A percentile compares a stretch with the other conserved stretches of the same genome.
Evolutionary conservation across 2,113 vertebrate species (phyloP).

Genomic region (Grammomys dolichurus): DNA sequence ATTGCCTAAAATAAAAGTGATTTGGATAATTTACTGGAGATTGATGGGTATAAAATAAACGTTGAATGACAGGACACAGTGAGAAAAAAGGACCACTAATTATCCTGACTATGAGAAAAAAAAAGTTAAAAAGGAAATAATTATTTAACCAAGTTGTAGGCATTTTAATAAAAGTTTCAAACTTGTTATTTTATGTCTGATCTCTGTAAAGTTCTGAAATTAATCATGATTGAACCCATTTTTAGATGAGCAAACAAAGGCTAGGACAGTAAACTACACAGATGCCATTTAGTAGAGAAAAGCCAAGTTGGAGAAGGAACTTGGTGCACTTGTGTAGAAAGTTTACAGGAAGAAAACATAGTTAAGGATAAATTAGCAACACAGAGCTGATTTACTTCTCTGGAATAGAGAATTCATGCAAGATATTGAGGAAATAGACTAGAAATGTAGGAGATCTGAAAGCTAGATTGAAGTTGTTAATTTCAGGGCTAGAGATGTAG

Average conservation of each 20-base stretch:
- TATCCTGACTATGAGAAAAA: background rate
- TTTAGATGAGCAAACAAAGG: slow-evolving; percentile 5
- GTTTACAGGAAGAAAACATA: background rate
- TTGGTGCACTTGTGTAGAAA: background rate
- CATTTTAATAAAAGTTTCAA: background rate
- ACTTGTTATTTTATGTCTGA: background rate
- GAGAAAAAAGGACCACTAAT: background rate
- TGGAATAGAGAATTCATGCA: background rate
- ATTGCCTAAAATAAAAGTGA: background rate
- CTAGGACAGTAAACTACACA: background rate
- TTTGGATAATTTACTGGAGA: slow-evolving; percentile 21
- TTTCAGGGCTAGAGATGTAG: background rate
- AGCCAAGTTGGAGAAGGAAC: background rate
- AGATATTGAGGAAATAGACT: background rate
- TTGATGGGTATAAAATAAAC: background rate
- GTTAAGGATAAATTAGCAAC: background rate
- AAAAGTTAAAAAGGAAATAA: background rate
- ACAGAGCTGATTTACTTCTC: background rate
- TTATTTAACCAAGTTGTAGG: background rate
- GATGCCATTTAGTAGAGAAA: background rate
- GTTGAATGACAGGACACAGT: background rate
- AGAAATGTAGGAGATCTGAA: slow-evolving; percentile 13
- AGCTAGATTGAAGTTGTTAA: background rate
- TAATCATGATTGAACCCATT: background rate
- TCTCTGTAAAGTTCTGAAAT: background rate